phyloP scores from a whole-genome alignment of 2,888 invertebrate species.

The Diplazon laetatorius region DNA sequence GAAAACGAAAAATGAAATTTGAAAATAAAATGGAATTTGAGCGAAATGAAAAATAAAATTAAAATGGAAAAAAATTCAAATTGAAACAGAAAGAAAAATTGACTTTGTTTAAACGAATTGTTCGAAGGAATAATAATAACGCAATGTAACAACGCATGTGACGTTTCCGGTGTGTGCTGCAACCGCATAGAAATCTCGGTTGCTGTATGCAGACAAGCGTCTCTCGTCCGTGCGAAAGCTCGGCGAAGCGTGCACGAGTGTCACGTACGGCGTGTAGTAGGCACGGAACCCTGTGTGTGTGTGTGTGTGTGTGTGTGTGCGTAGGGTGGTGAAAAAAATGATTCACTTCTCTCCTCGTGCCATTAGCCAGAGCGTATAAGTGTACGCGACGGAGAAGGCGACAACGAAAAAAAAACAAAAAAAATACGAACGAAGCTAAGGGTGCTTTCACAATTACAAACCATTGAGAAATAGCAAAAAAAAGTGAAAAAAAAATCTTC shows the following conservation, averaged over 20 bases:
- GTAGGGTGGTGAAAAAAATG: slow-evolving; percentile 62
- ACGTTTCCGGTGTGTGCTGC: slow-evolving; percentile 41
- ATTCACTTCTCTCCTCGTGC: slow-evolving; percentile 67
- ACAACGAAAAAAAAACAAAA: slow-evolving; percentile 34
- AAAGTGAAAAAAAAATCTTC: slow-evolving; percentile 1
- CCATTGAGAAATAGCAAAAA: background rate
- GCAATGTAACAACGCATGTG: slow-evolving; percentile 23
- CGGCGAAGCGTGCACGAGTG: slow-evolving; percentile 54
- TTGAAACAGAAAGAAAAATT: background rate
- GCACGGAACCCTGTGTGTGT: slow-evolving; percentile 21
- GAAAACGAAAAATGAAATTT: too few species aligned
- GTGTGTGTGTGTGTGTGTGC: slow-evolving; percentile 36
- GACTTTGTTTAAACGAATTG: background rate
- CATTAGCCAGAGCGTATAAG: slow-evolving; percentile 64
- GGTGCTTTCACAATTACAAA: slow-evolving; percentile 39
- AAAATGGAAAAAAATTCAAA: too few species aligned
- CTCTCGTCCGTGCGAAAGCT: slow-evolving; percentile 52
- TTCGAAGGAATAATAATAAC: slow-evolving; percentile 16
- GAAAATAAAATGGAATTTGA: too few species aligned
- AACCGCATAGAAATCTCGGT: slow-evolving; percentile 46
- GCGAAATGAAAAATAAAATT: too few species aligned
- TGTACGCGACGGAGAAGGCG: slow-evolving; percentile 50
- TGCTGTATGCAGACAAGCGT: slow-evolving; percentile 46
- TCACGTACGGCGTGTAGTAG: slow-evolving; percentile 55
- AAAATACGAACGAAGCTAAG: slow-evolving; percentile 19